Evolutionary conservation across 2,888 invertebrate genomes (phyloP).

Genomic region (Stenchaetothrips biformis): DNA sequence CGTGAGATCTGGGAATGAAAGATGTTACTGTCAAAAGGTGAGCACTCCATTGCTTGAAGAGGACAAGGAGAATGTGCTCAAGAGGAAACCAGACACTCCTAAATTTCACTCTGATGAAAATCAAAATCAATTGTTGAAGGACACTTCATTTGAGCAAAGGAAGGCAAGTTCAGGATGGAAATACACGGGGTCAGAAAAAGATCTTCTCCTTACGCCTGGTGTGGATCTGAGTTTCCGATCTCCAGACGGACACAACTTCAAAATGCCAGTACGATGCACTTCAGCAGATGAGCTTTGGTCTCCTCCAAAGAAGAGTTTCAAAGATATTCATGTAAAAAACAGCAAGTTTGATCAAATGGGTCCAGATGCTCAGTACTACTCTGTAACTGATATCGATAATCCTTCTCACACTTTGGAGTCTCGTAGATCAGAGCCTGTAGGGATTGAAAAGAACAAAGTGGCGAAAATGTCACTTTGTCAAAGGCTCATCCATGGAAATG

Average conservation of each 20-base stretch:
- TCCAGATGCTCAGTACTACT: neutral
- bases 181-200: neutral
- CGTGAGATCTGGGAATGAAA: neutral
- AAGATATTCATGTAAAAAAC: neutral
- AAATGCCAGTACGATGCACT: neutral
- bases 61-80: neutral
- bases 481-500: slow-evolving; percentile 23
- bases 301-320: neutral
- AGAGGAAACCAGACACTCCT: neutral
- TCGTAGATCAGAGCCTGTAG: neutral
- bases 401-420: neutral
- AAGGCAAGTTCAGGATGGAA: neutral
- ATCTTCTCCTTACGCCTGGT: neutral
- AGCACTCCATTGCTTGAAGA: neutral
- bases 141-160: neutral
- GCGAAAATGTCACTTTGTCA: neutral
- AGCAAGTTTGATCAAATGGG: neutral
- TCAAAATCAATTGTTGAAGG: neutral
- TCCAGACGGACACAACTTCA: neutral
- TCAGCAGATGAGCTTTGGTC: neutral
- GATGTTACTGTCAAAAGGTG: neutral
- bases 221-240: neutral
- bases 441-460: neutral
- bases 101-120: slow-evolving; percentile 9
- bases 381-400: neutral